Base-by-base conservation (phyloP, 2,888 invertebrate genomes). In the Drosophila parthenogenetica region DNA sequence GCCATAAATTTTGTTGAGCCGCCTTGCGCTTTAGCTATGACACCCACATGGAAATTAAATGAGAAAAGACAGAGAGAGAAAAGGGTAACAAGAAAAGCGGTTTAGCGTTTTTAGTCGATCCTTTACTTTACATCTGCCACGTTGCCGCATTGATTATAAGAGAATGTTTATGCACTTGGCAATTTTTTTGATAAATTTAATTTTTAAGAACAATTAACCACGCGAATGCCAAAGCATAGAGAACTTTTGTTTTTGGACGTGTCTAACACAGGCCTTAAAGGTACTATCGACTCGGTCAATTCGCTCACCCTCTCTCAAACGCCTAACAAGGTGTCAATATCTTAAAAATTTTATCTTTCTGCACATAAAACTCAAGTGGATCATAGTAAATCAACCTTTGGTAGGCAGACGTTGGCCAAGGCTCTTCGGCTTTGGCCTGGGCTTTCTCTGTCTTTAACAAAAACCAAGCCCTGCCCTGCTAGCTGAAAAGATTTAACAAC, bases 261-360 rank as follows among this genome's bases (percentile, higher is more conserved):
- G 72, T 60, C 51, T 79, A 63, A 62, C 29, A 37, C 37, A 51
- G 22, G 75, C 58, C 32, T 48, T 54, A 57, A 45, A 61, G 64
- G 54, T 46, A 39, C 40, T 32, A 17, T 17, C 5, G 32, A 0
- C 35, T 13, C 14, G 32, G 11, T 25, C 37, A 11, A 16, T 78
- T 49, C 39, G 55, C 51, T 19, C 42, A 19, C 14, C 59, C 51
- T 80, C 73, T 77, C 60, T 85, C 89, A 84, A 89, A 89, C 73
- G 86, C 87, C 85, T 90, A 90, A 90, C 90, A 90, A 90, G 91
- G 90, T 90, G 90, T 91, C 91, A 90, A 90, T 90, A 90, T 90
- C 90, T 90, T 81, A 82, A 81, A 89, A 87, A 87, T 87, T 84
- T 89, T 89, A 89, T 89, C 90, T 87, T 81, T 83, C 83, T 83